Conservation (phyloP, 2,797 vertebrate genomes). For the Hippoglossus hippoglossus region DNA sequence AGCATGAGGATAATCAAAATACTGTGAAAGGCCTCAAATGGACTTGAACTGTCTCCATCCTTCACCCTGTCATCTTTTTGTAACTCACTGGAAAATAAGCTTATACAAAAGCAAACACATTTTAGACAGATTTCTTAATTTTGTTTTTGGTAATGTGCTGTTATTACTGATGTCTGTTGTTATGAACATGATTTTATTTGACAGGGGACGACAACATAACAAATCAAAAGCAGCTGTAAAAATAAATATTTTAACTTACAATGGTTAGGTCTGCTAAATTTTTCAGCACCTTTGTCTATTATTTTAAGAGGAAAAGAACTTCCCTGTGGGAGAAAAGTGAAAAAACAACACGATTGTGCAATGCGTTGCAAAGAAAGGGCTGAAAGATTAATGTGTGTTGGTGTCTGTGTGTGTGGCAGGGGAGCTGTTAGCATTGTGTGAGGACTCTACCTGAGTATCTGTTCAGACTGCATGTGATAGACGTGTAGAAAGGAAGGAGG, state of each 20-base stretch:
- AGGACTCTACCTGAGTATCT: slow-evolving; percentile 73
- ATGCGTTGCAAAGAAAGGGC: slow-evolving; percentile 46
- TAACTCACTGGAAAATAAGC: slow-evolving; percentile 27
- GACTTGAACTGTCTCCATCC: slow-evolving; percentile 66
- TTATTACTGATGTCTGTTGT: slow-evolving; percentile 35
- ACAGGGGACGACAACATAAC: slow-evolving; percentile 1
- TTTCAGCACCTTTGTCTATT: slow-evolving; percentile 43
- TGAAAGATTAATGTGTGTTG: slow-evolving; percentile 72
- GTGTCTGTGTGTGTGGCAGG: slow-evolving; percentile 51
- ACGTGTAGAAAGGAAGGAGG: slow-evolving; percentile 61
- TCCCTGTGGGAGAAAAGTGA: slow-evolving; percentile 37
- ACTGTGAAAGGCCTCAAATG: slow-evolving; percentile 74
- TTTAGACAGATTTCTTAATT: slow-evolving; percentile 15
- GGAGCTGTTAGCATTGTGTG: slow-evolving; percentile 76
- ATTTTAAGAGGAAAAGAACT: background rate
- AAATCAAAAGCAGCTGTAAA: slow-evolving; percentile 21
- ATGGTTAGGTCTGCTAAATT: slow-evolving; percentile 29
- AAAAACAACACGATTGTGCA: slow-evolving; percentile 61
- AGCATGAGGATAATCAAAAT: slow-evolving; percentile 67
- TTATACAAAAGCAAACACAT: slow-evolving; percentile 40
- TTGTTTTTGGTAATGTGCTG: background rate
- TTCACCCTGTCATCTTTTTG: slow-evolving; percentile 70
- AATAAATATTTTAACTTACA: slow-evolving; percentile 26
- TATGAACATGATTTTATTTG: slow-evolving; percentile 6
- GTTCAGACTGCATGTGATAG: slow-evolving; percentile 67